A percentile compares a stretch with the other conserved stretches of the same genome.
These are phyloP conservation scores for Peromyscus melanophrys DNA, from an alignment of 2,797 vertebrate genomes.

Conservation along the genomic window DNA sequence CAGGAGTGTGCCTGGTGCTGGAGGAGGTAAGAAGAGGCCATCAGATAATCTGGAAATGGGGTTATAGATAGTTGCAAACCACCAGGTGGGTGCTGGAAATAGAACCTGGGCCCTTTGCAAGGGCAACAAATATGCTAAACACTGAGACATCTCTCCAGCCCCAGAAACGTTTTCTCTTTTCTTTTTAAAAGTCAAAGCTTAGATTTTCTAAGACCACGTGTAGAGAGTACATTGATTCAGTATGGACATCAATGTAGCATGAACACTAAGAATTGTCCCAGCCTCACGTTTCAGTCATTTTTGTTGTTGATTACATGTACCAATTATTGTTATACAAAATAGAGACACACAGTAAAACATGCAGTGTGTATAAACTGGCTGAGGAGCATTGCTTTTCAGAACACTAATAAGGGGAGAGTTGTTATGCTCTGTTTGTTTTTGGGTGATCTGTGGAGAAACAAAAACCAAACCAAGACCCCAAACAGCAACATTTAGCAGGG, in stretches of 20 bases:
- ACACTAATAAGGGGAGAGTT: neutral
- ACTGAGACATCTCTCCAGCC: neutral
- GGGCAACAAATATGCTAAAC: neutral
- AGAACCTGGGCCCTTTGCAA: neutral
- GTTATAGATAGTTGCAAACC: neutral
- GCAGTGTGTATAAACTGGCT: neutral
- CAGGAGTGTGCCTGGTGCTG: neutral
- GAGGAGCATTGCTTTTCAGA: neutral
- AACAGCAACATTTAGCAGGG: slow-evolving; percentile 58
- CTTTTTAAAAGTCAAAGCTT: neutral
- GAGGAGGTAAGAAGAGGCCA: neutral
- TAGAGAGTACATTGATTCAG: slow-evolving; percentile 21
- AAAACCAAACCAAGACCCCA: slow-evolving; percentile 31
- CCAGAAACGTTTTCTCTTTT: neutral
- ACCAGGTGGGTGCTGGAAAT: neutral
- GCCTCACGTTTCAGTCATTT: slow-evolving; percentile 24
- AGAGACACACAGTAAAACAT: slow-evolving; percentile 5
- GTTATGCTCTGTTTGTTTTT: slow-evolving; percentile 55
- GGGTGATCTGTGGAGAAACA: neutral
- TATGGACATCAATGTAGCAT: neutral
- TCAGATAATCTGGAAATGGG: neutral
- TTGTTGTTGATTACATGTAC: slow-evolving; percentile 15
- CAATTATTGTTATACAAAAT: slow-evolving; percentile 53
- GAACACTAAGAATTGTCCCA: slow-evolving; percentile 56
- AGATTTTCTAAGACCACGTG: neutral